Percentiles rank a stretch among this genome's conserved stretches.
Evolutionary conservation across 2,113 vertebrate genomes (phyloP).

Genomic region (Chauna torquata): DNA sequence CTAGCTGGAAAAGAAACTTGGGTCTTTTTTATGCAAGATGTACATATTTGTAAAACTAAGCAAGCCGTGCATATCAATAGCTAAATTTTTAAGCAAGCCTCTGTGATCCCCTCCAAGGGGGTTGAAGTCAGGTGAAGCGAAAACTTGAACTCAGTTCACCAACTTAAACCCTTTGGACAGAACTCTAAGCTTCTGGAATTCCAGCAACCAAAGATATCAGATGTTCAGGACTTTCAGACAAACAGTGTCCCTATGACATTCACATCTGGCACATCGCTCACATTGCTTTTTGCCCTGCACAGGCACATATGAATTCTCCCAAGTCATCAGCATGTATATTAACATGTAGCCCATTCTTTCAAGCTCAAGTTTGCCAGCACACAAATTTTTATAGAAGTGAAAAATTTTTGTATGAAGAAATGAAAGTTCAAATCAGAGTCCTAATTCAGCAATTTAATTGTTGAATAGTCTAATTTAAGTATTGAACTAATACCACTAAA

Average conservation of each 20-base stretch:
- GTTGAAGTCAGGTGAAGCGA: background rate
- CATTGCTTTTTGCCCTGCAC: background rate
- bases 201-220: background rate
- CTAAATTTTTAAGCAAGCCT: background rate
- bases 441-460: background rate
- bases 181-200: background rate
- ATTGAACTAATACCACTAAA: background rate
- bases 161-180: background rate
- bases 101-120: background rate
- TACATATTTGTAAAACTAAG: background rate
- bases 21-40: background rate
- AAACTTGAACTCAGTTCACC: background rate
- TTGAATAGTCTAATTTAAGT: background rate
- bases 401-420: background rate
- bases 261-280: background rate
- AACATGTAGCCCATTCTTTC: background rate
- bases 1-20: background rate
- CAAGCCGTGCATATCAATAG: background rate
- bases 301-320: background rate
- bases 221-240: background rate
- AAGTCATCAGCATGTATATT: background rate
- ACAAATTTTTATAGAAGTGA: background rate
- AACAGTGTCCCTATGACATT: background rate
- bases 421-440: background rate
- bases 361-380: background rate